Evolutionary conservation across 2,113 vertebrate genomes (phyloP), one percentile per base, ranked within the genome.

Genomic region (Porphyrio hochstetteri): DNA sequence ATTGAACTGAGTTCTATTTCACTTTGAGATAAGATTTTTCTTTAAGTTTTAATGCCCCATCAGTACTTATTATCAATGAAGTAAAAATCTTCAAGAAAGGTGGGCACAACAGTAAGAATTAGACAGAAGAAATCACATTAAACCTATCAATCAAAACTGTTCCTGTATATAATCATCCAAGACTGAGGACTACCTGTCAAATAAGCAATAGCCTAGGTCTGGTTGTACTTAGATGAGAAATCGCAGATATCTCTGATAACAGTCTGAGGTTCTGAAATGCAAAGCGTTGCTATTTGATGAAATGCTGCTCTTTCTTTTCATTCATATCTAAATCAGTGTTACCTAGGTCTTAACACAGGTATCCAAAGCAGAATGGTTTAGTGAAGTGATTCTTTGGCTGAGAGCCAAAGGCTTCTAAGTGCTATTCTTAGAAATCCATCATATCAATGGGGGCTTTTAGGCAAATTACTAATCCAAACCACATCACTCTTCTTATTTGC

Each of bases 61-160:
- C 70, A 52, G 67, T 90, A 59, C 52, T 69, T 59, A 31, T 21
- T 86, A 64, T 35, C 59, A 83, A 15, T 90, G 75, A 89, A 82
- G 40, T 83, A 90, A 93, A 95, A 93, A 46, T 68, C 28, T 84
- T 95, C 78, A 88, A 91, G 79, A 46, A 57, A 18, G 60, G 11
- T 18, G 17, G 17, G 15, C 18, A 63, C 18, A 46, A 42, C 69
- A 91, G 35, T 74, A n/a, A 86, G 48, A 81, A 35, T 83, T 52
- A 74, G 56, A 46, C 27, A 69, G 75, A 88, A 60, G 7, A 57
- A 64, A 29, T 42, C 38, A n/a, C 31, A 36, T 64, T 84, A 72
- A 68, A 75, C 76, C 42, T 69, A 48, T 64, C 57, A 59, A 48
- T 82, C 69, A 70, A 63, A 24, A 91, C 42, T 87, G 53, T 44